These are phyloP conservation scores for Calephelis nemesis DNA, from an alignment of 1,140 invertebrate species.

Conservation along the genomic window DNA sequence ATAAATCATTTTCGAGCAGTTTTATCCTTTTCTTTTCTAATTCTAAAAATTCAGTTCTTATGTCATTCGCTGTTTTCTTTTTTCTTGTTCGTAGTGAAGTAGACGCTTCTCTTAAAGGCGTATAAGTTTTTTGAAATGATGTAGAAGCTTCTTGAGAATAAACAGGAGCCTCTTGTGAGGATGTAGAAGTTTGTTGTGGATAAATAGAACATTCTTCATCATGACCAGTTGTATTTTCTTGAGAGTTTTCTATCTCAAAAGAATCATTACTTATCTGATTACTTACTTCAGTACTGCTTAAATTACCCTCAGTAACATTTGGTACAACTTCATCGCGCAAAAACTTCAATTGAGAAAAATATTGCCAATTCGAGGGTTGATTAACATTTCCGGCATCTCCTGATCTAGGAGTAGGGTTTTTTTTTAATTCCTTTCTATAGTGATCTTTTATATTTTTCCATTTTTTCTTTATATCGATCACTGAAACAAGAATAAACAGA, in stretches of 20 bases:
- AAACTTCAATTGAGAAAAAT: conserved; percentile 23
- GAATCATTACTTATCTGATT: background rate
- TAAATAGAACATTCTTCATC: conserved; percentile 18
- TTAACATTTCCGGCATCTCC: conserved; percentile 25
- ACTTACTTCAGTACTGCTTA: conserved; percentile 8
- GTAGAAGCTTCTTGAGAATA: background rate
- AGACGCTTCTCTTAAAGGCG: conserved; percentile 23
- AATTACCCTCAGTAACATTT: conserved; percentile 22
- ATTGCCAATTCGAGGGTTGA: conserved; percentile 25
- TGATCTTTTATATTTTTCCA: conserved; percentile 37
- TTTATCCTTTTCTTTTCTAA: conserved; percentile 30
- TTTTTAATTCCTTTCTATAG: conserved; percentile 35
- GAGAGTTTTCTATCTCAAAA: conserved; percentile 17
- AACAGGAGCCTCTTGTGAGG: conserved; percentile 16
- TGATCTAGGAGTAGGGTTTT: conserved; percentile 22
- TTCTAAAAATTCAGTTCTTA: conserved; percentile 35
- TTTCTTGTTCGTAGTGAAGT: conserved; percentile 16
- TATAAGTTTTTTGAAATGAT: conserved; percentile 6
- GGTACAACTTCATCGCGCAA: conserved; percentile 24
- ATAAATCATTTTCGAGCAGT: conserved; percentile 30
- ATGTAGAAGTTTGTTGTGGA: conserved; percentile 24
- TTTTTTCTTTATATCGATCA: conserved; percentile 28
- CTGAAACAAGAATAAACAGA: conserved; percentile 29
- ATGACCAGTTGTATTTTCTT: conserved; percentile 15
- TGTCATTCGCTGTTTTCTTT: conserved; percentile 30